Conservation (phyloP, 2,113 vertebrate genomes). For the Catagonus wagneri region DNA sequence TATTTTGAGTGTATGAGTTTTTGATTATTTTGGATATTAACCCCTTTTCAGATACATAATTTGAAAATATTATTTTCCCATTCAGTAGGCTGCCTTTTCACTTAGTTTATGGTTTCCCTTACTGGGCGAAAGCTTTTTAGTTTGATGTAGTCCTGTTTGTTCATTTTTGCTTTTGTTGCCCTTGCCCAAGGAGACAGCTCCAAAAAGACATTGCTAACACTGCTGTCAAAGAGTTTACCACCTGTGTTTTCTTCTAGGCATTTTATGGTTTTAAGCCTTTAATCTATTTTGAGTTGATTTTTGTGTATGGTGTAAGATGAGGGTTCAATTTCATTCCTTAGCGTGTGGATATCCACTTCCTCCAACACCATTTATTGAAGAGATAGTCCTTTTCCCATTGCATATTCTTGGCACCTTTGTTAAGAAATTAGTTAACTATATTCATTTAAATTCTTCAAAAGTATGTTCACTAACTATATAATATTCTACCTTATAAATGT, state of each 20-base stretch:
- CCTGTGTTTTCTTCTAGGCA: background rate
- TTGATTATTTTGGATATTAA: background rate
- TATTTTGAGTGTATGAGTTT: background rate
- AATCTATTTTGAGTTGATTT: constrained; percentile 10
- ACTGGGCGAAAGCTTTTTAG: background rate
- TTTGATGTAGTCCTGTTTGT: background rate
- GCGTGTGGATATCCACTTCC: background rate
- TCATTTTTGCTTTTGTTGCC: background rate
- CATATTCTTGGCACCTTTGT: background rate
- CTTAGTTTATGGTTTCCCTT: background rate
- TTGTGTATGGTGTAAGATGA: background rate
- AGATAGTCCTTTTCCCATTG: background rate
- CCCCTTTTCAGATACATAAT: background rate
- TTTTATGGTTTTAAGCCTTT: background rate
- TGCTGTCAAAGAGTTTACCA: background rate
- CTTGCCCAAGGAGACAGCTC: background rate
- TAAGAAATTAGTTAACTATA: background rate
- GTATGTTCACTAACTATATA: background rate
- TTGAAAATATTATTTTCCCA: background rate
- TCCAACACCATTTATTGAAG: background rate
- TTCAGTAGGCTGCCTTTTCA: background rate
- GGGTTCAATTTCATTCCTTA: background rate
- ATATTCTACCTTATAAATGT: background rate
- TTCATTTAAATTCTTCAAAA: constrained; percentile 10
- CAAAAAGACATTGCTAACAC: background rate